Base-by-base conservation (phyloP, 2,888 invertebrate genomes). In the Caenorhabditis imperialis region DNA sequence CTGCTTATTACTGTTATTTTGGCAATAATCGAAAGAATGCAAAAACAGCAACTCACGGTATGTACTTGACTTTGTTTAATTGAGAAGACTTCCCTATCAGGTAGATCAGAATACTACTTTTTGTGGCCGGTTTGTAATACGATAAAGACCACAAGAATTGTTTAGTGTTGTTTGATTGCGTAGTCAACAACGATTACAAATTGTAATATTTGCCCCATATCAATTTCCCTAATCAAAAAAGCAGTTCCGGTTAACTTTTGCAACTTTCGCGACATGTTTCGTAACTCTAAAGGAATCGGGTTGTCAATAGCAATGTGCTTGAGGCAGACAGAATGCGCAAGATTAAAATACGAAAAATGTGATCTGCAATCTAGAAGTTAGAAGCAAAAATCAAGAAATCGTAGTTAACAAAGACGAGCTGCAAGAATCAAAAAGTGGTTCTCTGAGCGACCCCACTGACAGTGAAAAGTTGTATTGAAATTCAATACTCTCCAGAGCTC, bases 11-110 rank as follows among this genome's bases (percentile, higher is more conserved):
- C 51, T 57, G 44, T 40, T 37, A 20, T 57, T 38, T 50, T 44
- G 44, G 40, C 61, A 33, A 61, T 50, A 30, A 40, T 40, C 23
- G 33, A 30, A 54, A 30, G 40, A 33, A 72, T 72, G 72, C 72
- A 72, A 72, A 72, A 63, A 27, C 63, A 72, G 42, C 72, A 72
- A 45, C 63, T 72, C 12, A 72, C 72, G 72, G 72, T 72, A 42
- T 10, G 72, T 71, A 16, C 25, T n/a, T 14, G 30, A 35, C 8
- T 16, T 23, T 38, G 57, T 22, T 6, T 16, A 27, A n/a, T 30
- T 18, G 25, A 22, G 44, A 22, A 44, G n/a, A n/a, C n/a, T n/a
- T n/a, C n/a, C n/a, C n/a, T n/a, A n/a, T n/a, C n/a, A n/a, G n/a
- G n/a, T n/a, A n/a, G n/a, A n/a, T n/a, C n/a, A n/a, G n/a, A n/a